Base-by-base conservation (phyloP, 1,140 invertebrate species). In the Aplysia californica region DNA sequence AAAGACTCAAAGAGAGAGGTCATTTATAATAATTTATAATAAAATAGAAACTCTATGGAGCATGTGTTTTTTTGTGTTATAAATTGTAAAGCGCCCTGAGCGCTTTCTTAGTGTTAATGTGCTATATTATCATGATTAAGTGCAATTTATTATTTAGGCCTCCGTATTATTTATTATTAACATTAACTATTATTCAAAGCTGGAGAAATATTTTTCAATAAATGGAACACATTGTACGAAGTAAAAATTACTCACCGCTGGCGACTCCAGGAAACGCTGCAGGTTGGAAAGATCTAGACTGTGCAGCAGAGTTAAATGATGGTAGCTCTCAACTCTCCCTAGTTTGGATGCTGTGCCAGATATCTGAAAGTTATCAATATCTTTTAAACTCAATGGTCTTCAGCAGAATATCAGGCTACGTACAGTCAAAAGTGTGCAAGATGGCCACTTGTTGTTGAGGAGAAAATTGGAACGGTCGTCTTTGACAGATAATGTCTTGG, bases 331-430 rank as follows among this genome's bases (percentile, higher is more conserved):
- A 1, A 93, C 91, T 66, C 93, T 91, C 58, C 95, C 95, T 61
- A 98, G 89, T 90, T 97, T 98, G 20, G 96, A 94, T 64, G 97
- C 96, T 68, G 96, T 97, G 79, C 96, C 96, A 84, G 96, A 98
- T n/a, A 89, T 82, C 87, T 87, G 71, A 72, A 77, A 72, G 35
- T 74, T n/a, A n/a, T n/a, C n/a, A n/a, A n/a, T n/a, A n/a, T n/a
- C n/a, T n/a, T n/a, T n/a, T n/a, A 55, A 80, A 10, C 26, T 31
- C 38, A 69, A 50, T 21, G 10, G 10, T 50, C 10, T 50, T 50
- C 44, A 50, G n/a, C n/a, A 50, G 10, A 50, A n/a, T 15, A 50
- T 10, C n/a, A 50, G 44, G 10, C 10, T 15, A 50, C 44, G 10
- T 50, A 50, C n/a, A 15, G 44, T 10, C n/a, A 15, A 50, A 50